Conservation (phyloP, 2,797 vertebrate species). For the Ceryle rudis region DNA sequence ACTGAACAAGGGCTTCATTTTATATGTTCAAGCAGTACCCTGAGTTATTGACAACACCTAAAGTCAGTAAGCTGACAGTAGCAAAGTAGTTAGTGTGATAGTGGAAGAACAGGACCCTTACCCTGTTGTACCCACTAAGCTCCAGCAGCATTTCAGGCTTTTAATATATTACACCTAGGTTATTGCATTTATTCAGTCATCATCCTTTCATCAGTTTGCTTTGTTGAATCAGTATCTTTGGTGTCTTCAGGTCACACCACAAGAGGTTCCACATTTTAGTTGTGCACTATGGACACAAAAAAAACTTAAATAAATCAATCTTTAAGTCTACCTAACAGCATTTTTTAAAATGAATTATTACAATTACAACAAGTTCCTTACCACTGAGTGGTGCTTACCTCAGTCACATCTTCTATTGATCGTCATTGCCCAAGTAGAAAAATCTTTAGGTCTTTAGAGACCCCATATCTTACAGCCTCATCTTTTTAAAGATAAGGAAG, state of each 20-base stretch:
- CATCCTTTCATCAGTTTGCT: not conserved
- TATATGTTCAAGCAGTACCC: not conserved
- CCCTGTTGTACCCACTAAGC: not conserved
- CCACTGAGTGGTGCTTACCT: not conserved
- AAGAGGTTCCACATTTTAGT: not conserved
- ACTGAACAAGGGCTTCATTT: not conserved
- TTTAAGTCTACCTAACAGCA: not conserved
- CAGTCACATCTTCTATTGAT: not conserved
- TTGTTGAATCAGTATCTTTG: not conserved
- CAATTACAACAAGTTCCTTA: not conserved
- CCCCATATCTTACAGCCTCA: rapidly evolving
- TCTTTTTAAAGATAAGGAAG: rapidly evolving
- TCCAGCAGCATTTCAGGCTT: not conserved
- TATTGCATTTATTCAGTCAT: not conserved
- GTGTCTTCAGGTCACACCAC: not conserved
- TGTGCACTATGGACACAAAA: rapidly evolving
- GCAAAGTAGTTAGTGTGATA: not conserved
- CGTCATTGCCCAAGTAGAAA: not conserved
- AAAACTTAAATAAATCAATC: not conserved
- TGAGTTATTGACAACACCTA: not conserved
- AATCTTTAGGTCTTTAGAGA: not conserved
- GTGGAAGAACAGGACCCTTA: not conserved
- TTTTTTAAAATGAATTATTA: not conserved
- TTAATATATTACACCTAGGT: rapidly evolving
- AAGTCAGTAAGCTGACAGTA: not conserved